Base-by-base conservation (phyloP, 2,113 vertebrate species). In the Mustela nigripes region DNA sequence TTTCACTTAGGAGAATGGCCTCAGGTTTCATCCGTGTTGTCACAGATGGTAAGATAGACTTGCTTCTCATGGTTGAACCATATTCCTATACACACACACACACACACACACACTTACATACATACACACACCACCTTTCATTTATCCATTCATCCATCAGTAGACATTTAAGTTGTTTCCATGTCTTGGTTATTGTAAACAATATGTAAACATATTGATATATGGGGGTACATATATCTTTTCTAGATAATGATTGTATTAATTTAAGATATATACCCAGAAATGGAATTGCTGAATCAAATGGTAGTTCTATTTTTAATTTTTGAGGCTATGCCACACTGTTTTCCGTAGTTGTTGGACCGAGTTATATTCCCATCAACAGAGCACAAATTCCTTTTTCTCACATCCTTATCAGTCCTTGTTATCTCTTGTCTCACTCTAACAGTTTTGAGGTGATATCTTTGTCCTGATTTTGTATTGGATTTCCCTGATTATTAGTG, bases 61-160 rank as follows among this genome's bases (percentile, higher is more conserved):
- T 80, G 11, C 65, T 91, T 80, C 60, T 79, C 4, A 22, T 19
- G 22, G 42, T 10, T 36, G 6, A 90, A 65, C 48, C 48, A 63
- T 62, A 16, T 65, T 79, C n/a, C 3, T 50, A 14, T 2, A 5
- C n/a, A 4, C 2, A 53, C 4, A 53, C 1, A 7, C 6, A 56
- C 6, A 56, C 48, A 7, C 50, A 9, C 6, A 7, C 63, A 65
- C 11, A 71, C 19, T 36, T 36, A 22, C 67, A 71, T 42, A 73
- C 1, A 5, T 42, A 42, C 36, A 73, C 71, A 69, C 1, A 53
- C 4, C 7, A 71, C 26, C 45, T 81, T 81, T 81, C 33, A 14
- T 82, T 80, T 18, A 15, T 69, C 53, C 67, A 93, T 7, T 84
- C 11, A 10, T 50, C 36, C 45, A 11, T 58, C 15, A 73, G 3